Percentiles rank a stretch among this genome's conserved stretches.
Conservation (phyloP, 2,888 invertebrate species). For the Leptura quadrifasciata region DNA sequence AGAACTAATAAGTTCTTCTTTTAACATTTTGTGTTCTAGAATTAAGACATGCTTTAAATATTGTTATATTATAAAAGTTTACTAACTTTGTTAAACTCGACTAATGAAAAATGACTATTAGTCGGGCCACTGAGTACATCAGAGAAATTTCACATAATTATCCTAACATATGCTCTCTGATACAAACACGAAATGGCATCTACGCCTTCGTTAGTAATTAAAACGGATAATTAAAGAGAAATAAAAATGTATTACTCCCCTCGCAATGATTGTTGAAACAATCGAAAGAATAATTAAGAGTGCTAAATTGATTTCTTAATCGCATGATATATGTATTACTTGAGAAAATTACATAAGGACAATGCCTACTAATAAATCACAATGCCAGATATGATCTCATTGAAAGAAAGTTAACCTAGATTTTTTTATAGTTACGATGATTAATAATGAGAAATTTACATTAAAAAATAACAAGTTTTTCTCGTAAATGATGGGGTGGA, state of each 20-base stretch:
- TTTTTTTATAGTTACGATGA: slow-evolving; percentile 29
- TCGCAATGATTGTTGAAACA: neutral
- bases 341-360: slow-evolving; percentile 25
- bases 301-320: slow-evolving; percentile 15
- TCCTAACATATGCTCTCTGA: neutral
- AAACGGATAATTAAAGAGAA: neutral
- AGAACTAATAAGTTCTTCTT: too few species aligned
- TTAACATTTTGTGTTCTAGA: too few species aligned
- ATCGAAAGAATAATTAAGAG: slow-evolving; percentile 11
- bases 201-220: neutral
- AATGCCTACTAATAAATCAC: slow-evolving; percentile 28
- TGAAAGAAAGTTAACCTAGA: slow-evolving; percentile 38
- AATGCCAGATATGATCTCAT: slow-evolving; percentile 16
- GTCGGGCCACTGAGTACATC: too few species aligned
- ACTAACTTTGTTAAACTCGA: too few species aligned
- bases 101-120: too few species aligned
- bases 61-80: too few species aligned
- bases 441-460: slow-evolving; percentile 26
- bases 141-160: too few species aligned
- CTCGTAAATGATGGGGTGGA: slow-evolving; percentile 18
- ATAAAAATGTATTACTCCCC: neutral
- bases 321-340: slow-evolving; percentile 17
- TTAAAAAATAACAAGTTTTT: slow-evolving; percentile 26
- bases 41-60: too few species aligned
- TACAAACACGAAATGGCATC: neutral